Evolutionary conservation across 2,797 vertebrate genomes (phyloP).

Genomic region (Hafferia zeledoni): DNA sequence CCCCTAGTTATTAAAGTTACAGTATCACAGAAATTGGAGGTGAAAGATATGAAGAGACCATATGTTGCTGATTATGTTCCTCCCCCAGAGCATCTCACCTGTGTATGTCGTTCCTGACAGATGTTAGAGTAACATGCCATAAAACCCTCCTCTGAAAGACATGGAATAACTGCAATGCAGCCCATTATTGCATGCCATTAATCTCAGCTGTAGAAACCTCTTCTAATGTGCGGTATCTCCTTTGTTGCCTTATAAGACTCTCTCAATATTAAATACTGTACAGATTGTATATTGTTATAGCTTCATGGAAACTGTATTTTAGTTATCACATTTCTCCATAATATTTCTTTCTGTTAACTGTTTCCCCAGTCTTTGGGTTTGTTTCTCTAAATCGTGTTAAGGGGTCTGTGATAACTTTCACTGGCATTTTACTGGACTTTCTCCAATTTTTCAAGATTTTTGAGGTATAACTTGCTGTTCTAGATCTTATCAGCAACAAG

Average conservation of each 20-base stretch:
- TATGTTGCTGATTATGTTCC: background rate
- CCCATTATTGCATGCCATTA: background rate
- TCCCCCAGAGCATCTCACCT: background rate
- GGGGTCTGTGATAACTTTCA: background rate
- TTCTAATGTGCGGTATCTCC: background rate
- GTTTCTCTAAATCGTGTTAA: background rate
- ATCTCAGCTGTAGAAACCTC: background rate
- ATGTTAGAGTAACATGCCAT: background rate
- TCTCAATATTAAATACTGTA: background rate
- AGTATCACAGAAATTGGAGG: background rate
- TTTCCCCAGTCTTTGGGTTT: background rate
- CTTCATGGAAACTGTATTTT: background rate
- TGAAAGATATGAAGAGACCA: background rate
- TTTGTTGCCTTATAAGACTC: background rate
- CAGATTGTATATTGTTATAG: background rate
- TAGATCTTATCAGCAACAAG: background rate
- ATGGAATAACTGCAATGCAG: background rate
- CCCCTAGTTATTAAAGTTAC: background rate
- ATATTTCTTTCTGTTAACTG: background rate
- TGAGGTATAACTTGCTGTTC: background rate
- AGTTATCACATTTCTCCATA: background rate
- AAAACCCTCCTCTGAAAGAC: background rate
- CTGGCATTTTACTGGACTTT: background rate
- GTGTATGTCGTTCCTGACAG: background rate
- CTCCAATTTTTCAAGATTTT: background rate